Evolutionary conservation across 2,888 invertebrate species (phyloP).

Genomic region (Eucera pruinosa): DNA sequence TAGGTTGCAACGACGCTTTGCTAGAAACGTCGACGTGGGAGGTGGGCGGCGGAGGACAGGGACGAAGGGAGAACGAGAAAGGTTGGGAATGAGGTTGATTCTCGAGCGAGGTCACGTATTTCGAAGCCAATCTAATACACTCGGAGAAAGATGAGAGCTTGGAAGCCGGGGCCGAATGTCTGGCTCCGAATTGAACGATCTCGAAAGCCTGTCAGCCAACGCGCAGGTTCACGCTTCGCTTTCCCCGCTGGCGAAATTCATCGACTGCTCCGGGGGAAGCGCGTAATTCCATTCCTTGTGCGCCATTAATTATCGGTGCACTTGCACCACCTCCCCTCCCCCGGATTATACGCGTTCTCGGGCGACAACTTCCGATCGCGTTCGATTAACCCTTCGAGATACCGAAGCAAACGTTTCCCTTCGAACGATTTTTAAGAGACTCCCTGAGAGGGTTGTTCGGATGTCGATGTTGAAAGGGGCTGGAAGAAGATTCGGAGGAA

Average conservation of each 20-base stretch:
- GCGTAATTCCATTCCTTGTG: constrained; percentile 25
- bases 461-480: no score
- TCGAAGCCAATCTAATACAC: constrained; percentile 83
- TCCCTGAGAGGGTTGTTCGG: background rate
- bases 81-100: constrained; percentile 84
- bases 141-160: constrained; percentile 68
- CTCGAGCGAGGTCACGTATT: constrained; percentile 83
- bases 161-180: constrained; percentile 65
- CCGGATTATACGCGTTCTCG: background rate
- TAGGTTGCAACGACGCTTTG: constrained; percentile 63
- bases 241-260: constrained; percentile 18
- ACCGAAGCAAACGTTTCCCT: no score
- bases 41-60: constrained; percentile 29
- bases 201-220: background rate
- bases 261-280: background rate
- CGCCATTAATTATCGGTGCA: constrained; percentile 38
- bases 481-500: no score
- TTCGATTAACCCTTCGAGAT: constrained; percentile 22
- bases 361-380: background rate
- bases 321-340: constrained; percentile 1
- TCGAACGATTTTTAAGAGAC: background rate
- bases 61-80: constrained; percentile 64
- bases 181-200: constrained; percentile 74
- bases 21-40: constrained; percentile 56
- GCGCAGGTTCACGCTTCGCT: background rate